Conservation (phyloP, 2,888 invertebrate species). For the Dilophus febrilis region DNA sequence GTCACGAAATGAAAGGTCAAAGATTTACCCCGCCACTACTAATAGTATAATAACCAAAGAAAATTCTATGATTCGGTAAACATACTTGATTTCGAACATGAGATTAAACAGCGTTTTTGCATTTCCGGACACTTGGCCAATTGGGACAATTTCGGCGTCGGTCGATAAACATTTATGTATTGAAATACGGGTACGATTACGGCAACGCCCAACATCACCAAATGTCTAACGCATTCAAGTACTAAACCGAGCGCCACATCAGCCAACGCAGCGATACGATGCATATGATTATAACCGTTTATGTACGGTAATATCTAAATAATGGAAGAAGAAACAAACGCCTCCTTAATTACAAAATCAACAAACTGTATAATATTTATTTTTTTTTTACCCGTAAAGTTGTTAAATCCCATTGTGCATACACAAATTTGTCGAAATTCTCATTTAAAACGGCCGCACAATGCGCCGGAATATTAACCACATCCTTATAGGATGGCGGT, state of each 20-base stretch:
- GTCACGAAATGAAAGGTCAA: too few relatives aligned
- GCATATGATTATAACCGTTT: slow-evolving; percentile 66
- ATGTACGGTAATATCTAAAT: slow-evolving; percentile 54
- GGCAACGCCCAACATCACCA: slow-evolving; percentile 58
- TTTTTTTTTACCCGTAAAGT: slow-evolving; percentile 48
- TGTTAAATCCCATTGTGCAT: slow-evolving; percentile 65
- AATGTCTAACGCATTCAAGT: slow-evolving; percentile 63
- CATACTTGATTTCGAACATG: slow-evolving; percentile 50
- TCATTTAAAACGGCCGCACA: slow-evolving; percentile 67
- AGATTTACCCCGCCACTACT: too few relatives aligned
- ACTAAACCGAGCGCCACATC: slow-evolving; percentile 70
- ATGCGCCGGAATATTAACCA: slow-evolving; percentile 54
- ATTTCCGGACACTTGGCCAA: slow-evolving; percentile 45
- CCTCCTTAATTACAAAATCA: not conserved
- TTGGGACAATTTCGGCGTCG: slow-evolving; percentile 50
- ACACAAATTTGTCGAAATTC: slow-evolving; percentile 42
- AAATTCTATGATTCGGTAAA: too few relatives aligned
- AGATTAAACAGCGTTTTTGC: slow-evolving; percentile 51
- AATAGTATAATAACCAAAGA: too few relatives aligned
- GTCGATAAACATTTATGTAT: slow-evolving; percentile 61
- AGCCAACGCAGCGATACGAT: slow-evolving; percentile 58
- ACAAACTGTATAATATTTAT: slow-evolving; percentile 1
- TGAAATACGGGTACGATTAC: slow-evolving; percentile 62
- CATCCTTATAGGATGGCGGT: slow-evolving; percentile 50
- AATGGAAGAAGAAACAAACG: not conserved